These are phyloP conservation scores for Tyrophagus putrescentiae DNA, from an alignment of 1,140 invertebrate species.

Conservation along the genomic window DNA sequence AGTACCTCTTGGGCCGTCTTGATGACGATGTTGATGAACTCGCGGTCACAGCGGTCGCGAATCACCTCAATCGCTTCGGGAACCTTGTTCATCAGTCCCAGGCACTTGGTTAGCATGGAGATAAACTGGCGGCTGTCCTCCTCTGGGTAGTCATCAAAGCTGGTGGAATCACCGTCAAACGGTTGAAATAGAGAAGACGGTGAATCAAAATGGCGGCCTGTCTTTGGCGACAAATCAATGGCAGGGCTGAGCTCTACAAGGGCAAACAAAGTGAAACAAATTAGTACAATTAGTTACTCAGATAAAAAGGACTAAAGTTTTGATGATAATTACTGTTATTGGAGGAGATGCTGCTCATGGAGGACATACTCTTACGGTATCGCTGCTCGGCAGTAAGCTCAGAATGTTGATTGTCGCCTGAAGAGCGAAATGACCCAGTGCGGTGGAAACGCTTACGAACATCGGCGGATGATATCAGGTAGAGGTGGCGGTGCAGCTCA, in stretches of 20 bases:
- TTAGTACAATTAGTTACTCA: no score
- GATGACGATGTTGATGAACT: conserved; percentile 57
- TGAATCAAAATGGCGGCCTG: no score
- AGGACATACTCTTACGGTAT: no score
- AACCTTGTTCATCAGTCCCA: conserved; percentile 64
- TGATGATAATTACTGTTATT: no score
- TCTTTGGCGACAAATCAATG: no score
- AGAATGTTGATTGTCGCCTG: not conserved
- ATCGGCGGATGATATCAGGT: conserved; percentile 35
- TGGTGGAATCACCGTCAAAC: conserved; percentile 48
- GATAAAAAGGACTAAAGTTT: no score
- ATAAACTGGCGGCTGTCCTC: conserved; percentile 52
- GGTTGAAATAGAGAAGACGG: no score
- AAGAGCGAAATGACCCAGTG: conserved; percentile 3
- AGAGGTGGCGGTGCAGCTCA: conserved; percentile 57
- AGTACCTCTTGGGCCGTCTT: conserved; percentile 57
- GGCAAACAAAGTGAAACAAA: no score
- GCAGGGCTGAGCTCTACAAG: no score
- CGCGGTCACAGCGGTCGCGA: conserved; percentile 61
- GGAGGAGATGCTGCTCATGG: no score
- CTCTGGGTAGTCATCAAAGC: conserved; percentile 46
- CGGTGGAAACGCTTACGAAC: conserved; percentile 30
- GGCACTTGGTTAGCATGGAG: conserved; percentile 65
- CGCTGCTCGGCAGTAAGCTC: no score
- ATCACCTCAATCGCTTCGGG: conserved; percentile 70